Evolutionary conservation across 2,888 invertebrate species (phyloP).

Genomic region (Agriopis aurantiaria): DNA sequence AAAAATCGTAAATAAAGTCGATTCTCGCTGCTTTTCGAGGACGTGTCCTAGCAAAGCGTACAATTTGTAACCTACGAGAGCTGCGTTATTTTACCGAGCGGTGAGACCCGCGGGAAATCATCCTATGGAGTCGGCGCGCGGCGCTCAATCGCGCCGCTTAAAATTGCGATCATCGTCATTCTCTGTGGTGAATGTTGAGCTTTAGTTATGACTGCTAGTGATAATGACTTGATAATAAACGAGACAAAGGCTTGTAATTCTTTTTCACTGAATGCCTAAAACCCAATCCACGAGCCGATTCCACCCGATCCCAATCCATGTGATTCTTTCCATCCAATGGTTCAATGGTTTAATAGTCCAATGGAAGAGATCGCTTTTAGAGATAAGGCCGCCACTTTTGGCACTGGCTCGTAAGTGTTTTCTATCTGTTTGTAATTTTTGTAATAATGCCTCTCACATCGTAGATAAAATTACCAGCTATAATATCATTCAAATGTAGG

Average conservation of each 20-base stretch:
- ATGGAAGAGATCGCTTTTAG: too few species aligned
- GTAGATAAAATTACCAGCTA: too few species aligned
- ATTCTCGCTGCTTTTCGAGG: neutral
- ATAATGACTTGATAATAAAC: neutral
- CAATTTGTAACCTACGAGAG: conserved; percentile 26
- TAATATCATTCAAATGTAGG: too few species aligned
- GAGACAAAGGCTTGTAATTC: neutral
- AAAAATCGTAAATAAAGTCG: neutral
- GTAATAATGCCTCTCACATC: too few species aligned
- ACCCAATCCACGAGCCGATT: too few species aligned
- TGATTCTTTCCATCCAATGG: too few species aligned
- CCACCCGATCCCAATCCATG: too few species aligned
- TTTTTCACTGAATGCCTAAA: too few species aligned
- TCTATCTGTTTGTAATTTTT: too few species aligned
- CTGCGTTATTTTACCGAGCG: conserved; percentile 17
- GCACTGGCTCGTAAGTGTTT: too few species aligned
- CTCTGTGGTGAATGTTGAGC: conserved; percentile 12
- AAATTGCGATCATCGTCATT: conserved; percentile 40
- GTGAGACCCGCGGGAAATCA: conserved; percentile 60
- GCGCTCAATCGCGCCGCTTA: conserved; percentile 45
- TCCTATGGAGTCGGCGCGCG: conserved; percentile 44
- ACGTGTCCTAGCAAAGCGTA: conserved; percentile 17
- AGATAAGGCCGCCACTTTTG: too few species aligned
- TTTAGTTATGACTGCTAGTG: conserved; percentile 14
- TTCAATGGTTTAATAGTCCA: too few species aligned